phyloP scores from a whole-genome alignment of 2,113 vertebrate genomes.

The Condylura cristata region DNA sequence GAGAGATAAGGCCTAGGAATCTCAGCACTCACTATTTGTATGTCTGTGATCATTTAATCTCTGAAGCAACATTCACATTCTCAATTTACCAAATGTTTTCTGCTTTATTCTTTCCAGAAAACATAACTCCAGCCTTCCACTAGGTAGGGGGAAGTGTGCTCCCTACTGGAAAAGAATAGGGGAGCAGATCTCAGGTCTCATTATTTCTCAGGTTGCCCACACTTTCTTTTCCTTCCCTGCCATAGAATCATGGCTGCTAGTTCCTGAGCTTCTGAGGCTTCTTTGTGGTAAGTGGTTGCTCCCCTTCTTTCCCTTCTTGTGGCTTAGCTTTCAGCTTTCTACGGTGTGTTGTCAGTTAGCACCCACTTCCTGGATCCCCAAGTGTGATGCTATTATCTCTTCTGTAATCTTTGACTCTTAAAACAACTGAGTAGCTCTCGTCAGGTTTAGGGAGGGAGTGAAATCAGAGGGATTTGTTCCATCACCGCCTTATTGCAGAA shows the following conservation, averaged over 20 bases:
- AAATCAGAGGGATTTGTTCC: not conserved
- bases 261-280: not conserved
- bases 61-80: not conserved
- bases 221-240: not conserved
- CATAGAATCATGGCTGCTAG: not conserved
- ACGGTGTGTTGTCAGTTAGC: not conserved
- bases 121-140: not conserved
- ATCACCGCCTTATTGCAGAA: not conserved
- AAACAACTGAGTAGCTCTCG: not conserved
- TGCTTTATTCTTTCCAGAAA: not conserved
- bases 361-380: not conserved
- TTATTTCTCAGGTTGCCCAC: not conserved
- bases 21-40: not conserved
- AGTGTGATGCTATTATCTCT: not conserved
- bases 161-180: no score
- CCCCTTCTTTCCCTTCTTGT: not conserved
- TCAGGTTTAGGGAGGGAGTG: not conserved
- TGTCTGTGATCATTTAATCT: not conserved
- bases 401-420: not conserved
- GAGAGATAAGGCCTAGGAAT: not conserved
- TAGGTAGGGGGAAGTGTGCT: not conserved
- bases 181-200: not conserved
- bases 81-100: not conserved
- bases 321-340: not conserved
- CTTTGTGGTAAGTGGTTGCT: not conserved